Evolutionary conservation across 2,888 invertebrate species (phyloP), one percentile per base, ranked within the genome.

Genomic region (Caenorhabditis zanzibari): DNA sequence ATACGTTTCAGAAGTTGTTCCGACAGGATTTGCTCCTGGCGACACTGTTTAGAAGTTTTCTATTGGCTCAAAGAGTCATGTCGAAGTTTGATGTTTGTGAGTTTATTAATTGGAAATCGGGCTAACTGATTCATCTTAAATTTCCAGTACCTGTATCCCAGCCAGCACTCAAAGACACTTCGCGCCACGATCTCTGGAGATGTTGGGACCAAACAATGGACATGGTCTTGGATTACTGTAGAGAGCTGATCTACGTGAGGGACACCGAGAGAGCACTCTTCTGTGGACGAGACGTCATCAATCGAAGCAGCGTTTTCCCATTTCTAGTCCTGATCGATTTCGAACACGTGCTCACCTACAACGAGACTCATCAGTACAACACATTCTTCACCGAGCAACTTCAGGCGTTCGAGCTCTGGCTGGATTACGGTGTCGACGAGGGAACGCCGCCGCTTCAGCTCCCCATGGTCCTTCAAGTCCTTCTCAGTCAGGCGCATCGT

Each of bases 141-240:
- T 35, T 81, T 83, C 32, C 74, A 85, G 84, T 54, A 10, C 84
- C 83, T 0, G 82, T 97, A 61, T 97, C 97, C 59, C 95, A 95
- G 90, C 99, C 99, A 0, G 95, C 95, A 85, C 94, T 99, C 91
- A 98, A 98, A 26, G 95, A 96, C 26, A 97, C 97, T 75, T 96
- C 95, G 92, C 94, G 95, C 80, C 94, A 94, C 89, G 93, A 94
- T 59, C 93, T 94, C 93, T 94, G 95, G 95, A 94, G 92, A 92
- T 96, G 98, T 1, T 99, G 99, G 99, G 99, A 99, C 93, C 94
- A 97, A 91, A 96, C 97, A 16, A 94, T 99, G 87, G 99, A 99
- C 93, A 94, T 97, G 89, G 97, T 97, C 91, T 94, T 99, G 88
- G 95, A 96, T 79, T 98, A 89, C 74, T 73, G 83, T 28, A 64